A percentile compares a stretch with the other conserved stretches of the same genome.
phyloP scores from a whole-genome alignment of 2,113 vertebrate species.

The Grus americana region DNA sequence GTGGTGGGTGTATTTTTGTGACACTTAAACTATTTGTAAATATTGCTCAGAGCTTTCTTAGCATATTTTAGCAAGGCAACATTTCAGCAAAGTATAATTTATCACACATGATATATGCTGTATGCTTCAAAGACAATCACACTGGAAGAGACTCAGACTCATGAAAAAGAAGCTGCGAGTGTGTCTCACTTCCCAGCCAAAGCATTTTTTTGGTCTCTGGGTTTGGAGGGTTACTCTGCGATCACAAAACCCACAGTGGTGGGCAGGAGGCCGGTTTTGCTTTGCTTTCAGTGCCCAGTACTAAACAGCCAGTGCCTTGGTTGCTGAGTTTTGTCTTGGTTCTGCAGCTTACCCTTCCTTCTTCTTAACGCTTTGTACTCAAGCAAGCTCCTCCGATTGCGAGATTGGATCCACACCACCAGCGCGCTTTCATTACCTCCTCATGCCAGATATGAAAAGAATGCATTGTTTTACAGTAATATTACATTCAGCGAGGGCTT shows the following conservation, averaged over 20 bases:
- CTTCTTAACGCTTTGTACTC: neutral
- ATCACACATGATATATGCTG: slow-evolving; percentile 65
- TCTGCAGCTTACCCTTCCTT: neutral
- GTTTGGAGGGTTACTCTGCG: neutral
- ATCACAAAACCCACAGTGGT: neutral
- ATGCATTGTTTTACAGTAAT: neutral
- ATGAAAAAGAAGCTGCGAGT: neutral
- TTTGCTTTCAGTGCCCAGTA: neutral
- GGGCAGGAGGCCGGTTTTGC: neutral
- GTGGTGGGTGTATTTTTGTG: slow-evolving; percentile 78
- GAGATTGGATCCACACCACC: neutral
- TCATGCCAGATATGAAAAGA: neutral
- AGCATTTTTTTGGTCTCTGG: neutral
- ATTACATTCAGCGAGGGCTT: neutral
- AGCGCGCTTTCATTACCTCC: neutral
- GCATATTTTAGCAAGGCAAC: slow-evolving; percentile 72
- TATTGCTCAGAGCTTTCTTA: slow-evolving; percentile 77
- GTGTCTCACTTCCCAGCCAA: neutral
- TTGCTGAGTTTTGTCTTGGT: neutral
- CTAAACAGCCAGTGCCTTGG: neutral
- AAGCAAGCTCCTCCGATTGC: neutral
- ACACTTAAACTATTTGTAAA: slow-evolving; percentile 81
- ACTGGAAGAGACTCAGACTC: neutral
- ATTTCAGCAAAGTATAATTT: slow-evolving; percentile 76
- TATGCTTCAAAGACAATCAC: slow-evolving; percentile 51